A percentile compares a stretch with the other conserved stretches of the same genome.
phyloP scores from a whole-genome alignment of 2,113 vertebrate species.

The Raphicerus campestris region DNA sequence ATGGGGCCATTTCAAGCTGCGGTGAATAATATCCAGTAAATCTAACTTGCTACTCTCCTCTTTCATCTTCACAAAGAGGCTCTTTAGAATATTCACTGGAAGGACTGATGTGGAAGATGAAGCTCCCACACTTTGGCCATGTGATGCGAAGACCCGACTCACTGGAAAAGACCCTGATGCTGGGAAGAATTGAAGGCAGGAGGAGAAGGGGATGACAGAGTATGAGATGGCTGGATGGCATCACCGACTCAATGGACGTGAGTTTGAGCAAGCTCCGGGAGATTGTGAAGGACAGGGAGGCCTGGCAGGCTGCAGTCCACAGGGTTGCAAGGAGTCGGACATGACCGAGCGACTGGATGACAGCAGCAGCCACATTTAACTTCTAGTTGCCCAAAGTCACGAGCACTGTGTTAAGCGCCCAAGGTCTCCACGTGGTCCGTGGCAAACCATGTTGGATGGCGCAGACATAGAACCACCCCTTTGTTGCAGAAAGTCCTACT shows the following conservation, averaged over 20 bases:
- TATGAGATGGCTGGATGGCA: not conserved
- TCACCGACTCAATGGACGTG: not conserved
- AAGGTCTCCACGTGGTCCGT: rapidly evolving
- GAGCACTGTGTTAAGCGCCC: not conserved
- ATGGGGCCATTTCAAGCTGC: not conserved
- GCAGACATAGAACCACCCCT: rapidly evolving
- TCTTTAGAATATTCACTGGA: not conserved
- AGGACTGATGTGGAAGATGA: not conserved
- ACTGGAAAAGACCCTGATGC: not conserved
- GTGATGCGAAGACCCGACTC: not conserved
- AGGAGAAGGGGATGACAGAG: not conserved
- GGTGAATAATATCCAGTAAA: not conserved
- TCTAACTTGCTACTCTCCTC: not conserved
- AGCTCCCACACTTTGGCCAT: not conserved
- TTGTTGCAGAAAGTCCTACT: not conserved
- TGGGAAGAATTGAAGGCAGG: not conserved
- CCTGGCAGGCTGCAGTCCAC: not conserved
- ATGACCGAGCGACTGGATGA: rapidly evolving
- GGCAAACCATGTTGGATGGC: rapidly evolving
- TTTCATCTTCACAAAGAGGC: not conserved
- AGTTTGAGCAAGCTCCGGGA: not conserved
- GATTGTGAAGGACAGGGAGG: not conserved
- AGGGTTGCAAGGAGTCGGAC: not conserved
- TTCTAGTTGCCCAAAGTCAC: rapidly evolving
- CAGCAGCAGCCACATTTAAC: not conserved